These are phyloP conservation scores for Montipora sp. DNA, from an alignment of 64 coral and sea anemone genomes.

Conservation along the genomic window DNA sequence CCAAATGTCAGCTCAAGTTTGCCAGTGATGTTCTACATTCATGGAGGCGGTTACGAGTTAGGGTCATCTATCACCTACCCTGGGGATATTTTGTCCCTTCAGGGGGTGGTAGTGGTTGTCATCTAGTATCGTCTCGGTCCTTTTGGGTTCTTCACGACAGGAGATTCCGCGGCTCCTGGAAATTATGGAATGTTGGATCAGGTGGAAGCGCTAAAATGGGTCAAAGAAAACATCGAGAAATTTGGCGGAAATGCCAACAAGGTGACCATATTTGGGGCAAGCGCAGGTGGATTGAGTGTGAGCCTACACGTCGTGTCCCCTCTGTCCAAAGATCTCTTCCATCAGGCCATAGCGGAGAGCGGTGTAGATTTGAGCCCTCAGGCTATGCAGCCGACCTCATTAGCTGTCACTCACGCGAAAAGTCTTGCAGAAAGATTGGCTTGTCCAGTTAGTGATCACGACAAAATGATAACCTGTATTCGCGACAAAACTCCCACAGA, in stretches of 20 bases:
- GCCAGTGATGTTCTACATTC: conserved; percentile 52
- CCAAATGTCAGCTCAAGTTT: not conserved
- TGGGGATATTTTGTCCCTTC: not conserved
- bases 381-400: not conserved
- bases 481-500: too few species aligned
- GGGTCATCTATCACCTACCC: not conserved
- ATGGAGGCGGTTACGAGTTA: not conserved
- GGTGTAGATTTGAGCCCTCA: conserved; percentile 30
- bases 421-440: too few species aligned
- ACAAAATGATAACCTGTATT: too few species aligned
- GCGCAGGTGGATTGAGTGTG: conserved; percentile 31
- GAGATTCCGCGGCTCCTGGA: conserved; percentile 10
- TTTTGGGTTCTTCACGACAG: conserved; percentile 35
- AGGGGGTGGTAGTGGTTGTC: too few species aligned
- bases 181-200: conserved; percentile 58
- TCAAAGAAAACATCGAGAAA: conserved; percentile 41
- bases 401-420: too few species aligned
- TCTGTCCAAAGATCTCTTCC: not conserved
- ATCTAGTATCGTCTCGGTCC: too few species aligned
- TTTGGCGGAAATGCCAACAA: conserved; percentile 25
- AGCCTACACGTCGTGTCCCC: conserved; percentile 15
- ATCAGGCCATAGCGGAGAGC: conserved; percentile 20
- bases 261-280: conserved; percentile 36
- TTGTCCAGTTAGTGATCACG: too few species aligned
- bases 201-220: conserved; percentile 53